phyloP scores from a whole-genome alignment of 2,888 invertebrate genomes.

The Tromatobia lineatoria region DNA sequence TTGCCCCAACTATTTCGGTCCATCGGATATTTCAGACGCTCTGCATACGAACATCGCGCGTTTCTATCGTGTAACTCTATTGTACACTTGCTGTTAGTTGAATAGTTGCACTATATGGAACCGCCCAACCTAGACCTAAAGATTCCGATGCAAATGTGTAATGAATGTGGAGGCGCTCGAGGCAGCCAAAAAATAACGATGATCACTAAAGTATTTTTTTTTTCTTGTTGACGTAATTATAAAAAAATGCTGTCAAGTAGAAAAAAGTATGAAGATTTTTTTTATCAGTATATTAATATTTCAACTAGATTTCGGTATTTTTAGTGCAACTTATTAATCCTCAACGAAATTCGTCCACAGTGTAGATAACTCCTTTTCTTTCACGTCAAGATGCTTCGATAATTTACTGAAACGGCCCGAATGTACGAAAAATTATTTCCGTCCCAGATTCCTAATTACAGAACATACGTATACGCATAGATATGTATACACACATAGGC shows the following conservation, averaged over 20 bases:
- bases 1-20: constrained; percentile 60
- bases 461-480: too few relatives aligned
- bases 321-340: too few relatives aligned
- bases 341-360: too few relatives aligned
- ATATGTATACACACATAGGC: background rate
- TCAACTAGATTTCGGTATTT: too few relatives aligned
- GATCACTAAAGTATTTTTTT: too few relatives aligned
- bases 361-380: too few relatives aligned
- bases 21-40: constrained; percentile 59
- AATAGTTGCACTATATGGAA: constrained; percentile 8
- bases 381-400: too few relatives aligned
- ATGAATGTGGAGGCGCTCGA: background rate
- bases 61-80: constrained; percentile 25
- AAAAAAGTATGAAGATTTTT: too few relatives aligned
- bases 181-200: too few relatives aligned
- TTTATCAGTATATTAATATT: too few relatives aligned
- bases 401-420: background rate
- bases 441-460: background rate
- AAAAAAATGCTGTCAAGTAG: too few relatives aligned
- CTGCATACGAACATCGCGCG: constrained; percentile 15
- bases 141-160: background rate
- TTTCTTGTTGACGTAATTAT: too few relatives aligned
- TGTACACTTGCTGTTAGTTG: constrained; percentile 30
- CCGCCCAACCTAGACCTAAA: background rate
- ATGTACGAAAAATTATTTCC: background rate